These are phyloP conservation scores for Montipora cactus DNA, from an alignment of 64 coral and sea anemone genomes.

Conservation along the genomic window DNA sequence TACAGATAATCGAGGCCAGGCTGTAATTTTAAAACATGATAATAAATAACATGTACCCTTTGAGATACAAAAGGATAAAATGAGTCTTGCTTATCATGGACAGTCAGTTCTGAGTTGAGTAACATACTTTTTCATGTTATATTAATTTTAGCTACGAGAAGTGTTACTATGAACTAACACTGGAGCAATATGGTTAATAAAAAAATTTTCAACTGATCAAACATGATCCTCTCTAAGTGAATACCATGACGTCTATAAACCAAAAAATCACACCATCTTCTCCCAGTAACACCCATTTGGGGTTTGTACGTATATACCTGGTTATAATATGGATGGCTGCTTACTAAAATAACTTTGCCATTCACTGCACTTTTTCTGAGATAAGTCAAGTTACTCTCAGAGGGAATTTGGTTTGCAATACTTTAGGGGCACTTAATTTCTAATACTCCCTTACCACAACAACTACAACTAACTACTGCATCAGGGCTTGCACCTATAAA, in stretches of 20 bases:
- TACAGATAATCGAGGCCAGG: too few relatives aligned
- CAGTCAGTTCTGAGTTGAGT: neutral
- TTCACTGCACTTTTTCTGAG: neutral
- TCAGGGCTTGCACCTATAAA: constrained; percentile 75
- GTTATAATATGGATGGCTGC: constrained; percentile 68
- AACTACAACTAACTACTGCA: constrained; percentile 60
- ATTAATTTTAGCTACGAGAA: too few relatives aligned
- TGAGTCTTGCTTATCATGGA: neutral
- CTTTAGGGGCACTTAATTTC: constrained; percentile 63
- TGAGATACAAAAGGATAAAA: neutral
- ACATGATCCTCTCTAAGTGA: constrained; percentile 68
- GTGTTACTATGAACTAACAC: too few relatives aligned
- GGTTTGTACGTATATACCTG: constrained; percentile 45
- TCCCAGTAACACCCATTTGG: constrained; percentile 67
- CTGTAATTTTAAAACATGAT: neutral
- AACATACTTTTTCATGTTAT: neutral
- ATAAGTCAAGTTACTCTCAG: constrained; percentile 47
- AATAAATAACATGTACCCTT: neutral
- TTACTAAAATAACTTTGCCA: constrained; percentile 13
- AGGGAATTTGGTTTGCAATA: constrained; percentile 44
- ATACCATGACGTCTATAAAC: constrained; percentile 70
- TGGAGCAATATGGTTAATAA: neutral
- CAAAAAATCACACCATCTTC: constrained; percentile 74
- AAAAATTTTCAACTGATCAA: constrained; percentile 60
- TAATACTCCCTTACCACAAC: constrained; percentile 34